Conservation (phyloP, 2,113 vertebrate genomes). For the Vulpes lagopus region DNA sequence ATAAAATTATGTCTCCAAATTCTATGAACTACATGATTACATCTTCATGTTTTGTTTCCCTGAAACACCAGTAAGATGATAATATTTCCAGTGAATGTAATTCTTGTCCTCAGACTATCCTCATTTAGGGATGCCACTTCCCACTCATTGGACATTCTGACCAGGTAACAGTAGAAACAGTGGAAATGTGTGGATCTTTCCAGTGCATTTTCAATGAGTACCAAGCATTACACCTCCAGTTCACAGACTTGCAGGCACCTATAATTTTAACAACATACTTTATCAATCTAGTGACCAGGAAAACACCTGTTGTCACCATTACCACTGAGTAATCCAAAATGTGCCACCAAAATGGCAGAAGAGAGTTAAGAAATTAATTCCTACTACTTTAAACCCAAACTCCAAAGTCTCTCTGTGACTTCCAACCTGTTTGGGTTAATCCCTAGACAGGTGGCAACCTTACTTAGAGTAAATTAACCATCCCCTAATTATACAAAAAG, state of each 20-base stretch:
- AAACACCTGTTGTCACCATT: slow-evolving; percentile 27
- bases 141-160: background rate
- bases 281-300: slow-evolving; percentile 4
- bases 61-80: background rate
- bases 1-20: background rate
- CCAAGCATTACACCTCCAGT: background rate
- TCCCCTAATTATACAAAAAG: slow-evolving; percentile 70
- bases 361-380: slow-evolving; percentile 62
- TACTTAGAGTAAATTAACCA: slow-evolving; percentile 76
- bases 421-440: slow-evolving; percentile 68
- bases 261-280: slow-evolving; percentile 3
- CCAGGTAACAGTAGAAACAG: background rate
- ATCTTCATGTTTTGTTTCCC: slow-evolving; percentile 16
- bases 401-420: slow-evolving; percentile 62
- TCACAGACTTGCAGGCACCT: background rate
- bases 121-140: background rate
- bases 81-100: background rate
- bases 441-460: slow-evolving; percentile 68
- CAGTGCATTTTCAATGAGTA: background rate
- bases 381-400: slow-evolving; percentile 39
- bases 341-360: slow-evolving; percentile 23
- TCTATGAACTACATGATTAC: background rate
- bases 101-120: background rate
- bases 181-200: background rate
- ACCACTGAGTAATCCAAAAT: slow-evolving; percentile 47